phyloP scores from a whole-genome alignment of 2,888 invertebrate species.

The Stenolophus ochropezus region DNA sequence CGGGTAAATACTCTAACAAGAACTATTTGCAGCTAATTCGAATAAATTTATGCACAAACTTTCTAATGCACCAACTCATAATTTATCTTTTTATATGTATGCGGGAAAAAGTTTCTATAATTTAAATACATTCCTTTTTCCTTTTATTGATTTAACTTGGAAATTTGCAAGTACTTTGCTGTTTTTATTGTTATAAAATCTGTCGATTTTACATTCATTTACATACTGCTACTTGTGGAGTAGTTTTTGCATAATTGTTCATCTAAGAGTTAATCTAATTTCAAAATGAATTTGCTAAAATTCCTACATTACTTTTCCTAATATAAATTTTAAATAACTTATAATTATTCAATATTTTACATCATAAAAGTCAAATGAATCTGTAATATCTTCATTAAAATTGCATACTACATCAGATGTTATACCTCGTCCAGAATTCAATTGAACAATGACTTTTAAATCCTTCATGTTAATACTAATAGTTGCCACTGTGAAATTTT shows the following conservation, averaged over 20 bases:
- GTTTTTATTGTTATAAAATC: slow-evolving; percentile 6
- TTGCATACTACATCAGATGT: no score
- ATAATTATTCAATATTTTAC: neutral
- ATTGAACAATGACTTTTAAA: no score
- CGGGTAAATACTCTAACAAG: slow-evolving; percentile 10
- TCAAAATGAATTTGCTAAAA: neutral
- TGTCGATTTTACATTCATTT: slow-evolving; percentile 24
- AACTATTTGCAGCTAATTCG: slow-evolving; percentile 4
- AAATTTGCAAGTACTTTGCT: neutral
- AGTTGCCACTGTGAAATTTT: no score
- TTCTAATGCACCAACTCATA: slow-evolving; percentile 1
- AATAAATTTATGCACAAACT: slow-evolving; percentile 24
- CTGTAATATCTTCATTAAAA: no score
- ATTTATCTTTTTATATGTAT: slow-evolving; percentile 30
- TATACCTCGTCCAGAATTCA: no score
- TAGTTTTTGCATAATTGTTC: slow-evolving; percentile 24
- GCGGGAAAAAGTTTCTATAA: slow-evolving; percentile 22
- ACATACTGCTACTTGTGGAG: slow-evolving; percentile 16
- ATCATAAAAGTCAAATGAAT: neutral
- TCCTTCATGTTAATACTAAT: no score
- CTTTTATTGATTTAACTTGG: slow-evolving; percentile 24
- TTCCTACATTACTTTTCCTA: neutral
- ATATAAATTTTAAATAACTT: neutral
- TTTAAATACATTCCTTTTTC: slow-evolving; percentile 27
- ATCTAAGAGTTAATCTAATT: neutral